Evolutionary conservation across 2,113 vertebrate genomes (phyloP).

Genomic region (Neogobius melanostomus): DNA sequence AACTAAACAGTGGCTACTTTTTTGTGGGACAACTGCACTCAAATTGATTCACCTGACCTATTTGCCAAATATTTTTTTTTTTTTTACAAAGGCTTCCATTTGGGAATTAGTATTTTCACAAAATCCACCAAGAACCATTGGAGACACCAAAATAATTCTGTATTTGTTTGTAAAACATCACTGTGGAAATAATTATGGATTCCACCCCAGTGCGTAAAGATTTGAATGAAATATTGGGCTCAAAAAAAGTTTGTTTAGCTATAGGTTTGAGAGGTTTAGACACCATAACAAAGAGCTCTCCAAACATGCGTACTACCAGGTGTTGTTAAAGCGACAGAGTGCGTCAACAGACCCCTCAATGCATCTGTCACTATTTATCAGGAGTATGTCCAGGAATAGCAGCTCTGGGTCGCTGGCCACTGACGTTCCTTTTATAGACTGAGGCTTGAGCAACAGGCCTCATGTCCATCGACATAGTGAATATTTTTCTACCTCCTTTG

Average conservation of each 20-base stretch:
- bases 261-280: slow-evolving; percentile 7
- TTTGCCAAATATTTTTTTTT: no score
- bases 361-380: slow-evolving; percentile 95
- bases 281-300: not conserved
- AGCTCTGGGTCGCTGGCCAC: slow-evolving; percentile 64
- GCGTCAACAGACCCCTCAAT: slow-evolving; percentile 79
- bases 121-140: no score
- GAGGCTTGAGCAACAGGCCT: slow-evolving; percentile 60
- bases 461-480: slow-evolving; percentile 31
- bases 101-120: no score
- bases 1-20: no score
- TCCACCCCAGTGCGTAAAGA: no score
- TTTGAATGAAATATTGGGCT: not conserved
- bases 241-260: not conserved
- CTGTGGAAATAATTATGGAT: no score
- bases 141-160: no score
- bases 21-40: no score
- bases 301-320: slow-evolving; percentile 43
- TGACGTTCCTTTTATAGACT: slow-evolving; percentile 92
- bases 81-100: no score
- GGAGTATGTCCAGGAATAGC: slow-evolving; percentile 89
- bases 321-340: slow-evolving; percentile 53
- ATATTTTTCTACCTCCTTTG: not conserved
- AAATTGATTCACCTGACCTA: no score
- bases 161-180: no score